Conservation (phyloP, 1,140 invertebrate species). For the Cyclina sinensis region DNA sequence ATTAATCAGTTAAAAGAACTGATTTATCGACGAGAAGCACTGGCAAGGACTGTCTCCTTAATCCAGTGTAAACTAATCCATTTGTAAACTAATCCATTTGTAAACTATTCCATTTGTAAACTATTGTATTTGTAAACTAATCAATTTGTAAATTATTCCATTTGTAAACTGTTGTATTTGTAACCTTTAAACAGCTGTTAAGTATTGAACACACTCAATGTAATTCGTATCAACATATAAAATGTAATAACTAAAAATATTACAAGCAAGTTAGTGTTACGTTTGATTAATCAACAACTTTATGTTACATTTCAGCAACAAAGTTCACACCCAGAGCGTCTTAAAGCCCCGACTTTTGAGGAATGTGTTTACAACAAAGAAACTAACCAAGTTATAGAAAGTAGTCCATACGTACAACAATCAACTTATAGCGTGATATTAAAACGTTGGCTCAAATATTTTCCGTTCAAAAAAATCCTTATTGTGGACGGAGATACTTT, state of each 20-base stretch:
- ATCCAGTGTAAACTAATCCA: too few relatives aligned
- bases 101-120: too few relatives aligned
- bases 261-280: neutral
- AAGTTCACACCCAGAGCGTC: neutral
- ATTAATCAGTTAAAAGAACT: too few relatives aligned
- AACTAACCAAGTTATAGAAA: neutral
- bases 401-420: neutral
- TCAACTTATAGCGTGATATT: slow-evolving; percentile 22
- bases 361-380: neutral
- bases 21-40: too few relatives aligned
- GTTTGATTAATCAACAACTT: neutral
- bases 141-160: too few relatives aligned
- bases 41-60: too few relatives aligned
- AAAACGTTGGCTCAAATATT: slow-evolving; percentile 92
- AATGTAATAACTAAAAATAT: neutral
- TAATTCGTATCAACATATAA: neutral
- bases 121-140: too few relatives aligned
- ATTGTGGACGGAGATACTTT: slow-evolving; percentile 95
- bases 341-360: slow-evolving; percentile 9
- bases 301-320: slow-evolving; percentile 11
- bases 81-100: too few relatives aligned
- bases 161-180: too few relatives aligned
- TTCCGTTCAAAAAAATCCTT: slow-evolving; percentile 92
- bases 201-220: neutral
- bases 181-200: too few relatives aligned